Evolutionary conservation across 1,140 invertebrate species (phyloP), one percentile per base, ranked within the genome.

Genomic region (Eubasilissa regina): DNA sequence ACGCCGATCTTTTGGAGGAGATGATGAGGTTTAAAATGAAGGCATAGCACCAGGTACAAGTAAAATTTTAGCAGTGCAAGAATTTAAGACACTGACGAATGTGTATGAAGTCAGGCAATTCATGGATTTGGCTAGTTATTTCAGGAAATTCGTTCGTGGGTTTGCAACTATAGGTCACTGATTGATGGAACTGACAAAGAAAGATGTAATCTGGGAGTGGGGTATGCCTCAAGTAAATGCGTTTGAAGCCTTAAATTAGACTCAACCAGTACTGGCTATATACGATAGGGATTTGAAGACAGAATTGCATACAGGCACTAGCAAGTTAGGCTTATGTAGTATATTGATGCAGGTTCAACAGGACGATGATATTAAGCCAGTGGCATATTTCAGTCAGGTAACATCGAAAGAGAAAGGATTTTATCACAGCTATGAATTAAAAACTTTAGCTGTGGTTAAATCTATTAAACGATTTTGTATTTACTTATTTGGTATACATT

Each of bases 391-490:
- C 79, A 87, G 84, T 74, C 64, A 83, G 12, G 75, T 84, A 19
- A 87, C 85, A 0, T 82, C 83, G 17, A 44, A 75, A 77, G 35
- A 84, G 64, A 75, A 84, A 84, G 75, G 80, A n/a, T 82, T 81
- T 77, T 87, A 84, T 58, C 85, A 86, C 44, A 83, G 77, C 75
- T 87, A 84, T 77, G 87, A 89, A 75, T 74, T 87, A 0, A 86
- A 87, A 56, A n/a, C n/a, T 84, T 55, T 77, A n/a, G n/a, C n/a
- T n/a, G n/a, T n/a, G n/a, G n/a, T n/a, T n/a, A n/a, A n/a, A n/a
- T n/a, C n/a, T n/a, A n/a, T n/a, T n/a, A 84, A 85, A 74, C 74
- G 80, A 21, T n/a, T n/a, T n/a, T n/a, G n/a, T n/a, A n/a, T n/a
- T n/a, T n/a, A n/a, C n/a, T n/a, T n/a, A n/a, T n/a, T n/a, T n/a